Conservation (phyloP, 1,140 invertebrate species). For the Hypothenemus hampei region DNA sequence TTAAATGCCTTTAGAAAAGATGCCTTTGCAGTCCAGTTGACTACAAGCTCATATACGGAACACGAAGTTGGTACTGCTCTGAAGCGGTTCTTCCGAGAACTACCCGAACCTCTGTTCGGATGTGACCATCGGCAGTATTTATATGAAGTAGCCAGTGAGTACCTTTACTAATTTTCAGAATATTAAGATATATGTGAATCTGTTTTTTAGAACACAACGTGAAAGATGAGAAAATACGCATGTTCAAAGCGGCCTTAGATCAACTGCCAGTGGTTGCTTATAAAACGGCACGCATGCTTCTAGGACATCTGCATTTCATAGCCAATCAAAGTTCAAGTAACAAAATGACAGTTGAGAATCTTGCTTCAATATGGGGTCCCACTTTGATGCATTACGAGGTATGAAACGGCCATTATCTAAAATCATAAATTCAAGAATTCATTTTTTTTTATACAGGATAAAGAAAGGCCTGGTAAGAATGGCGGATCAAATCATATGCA, state of each 20-base stretch:
- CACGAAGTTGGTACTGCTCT: conserved; percentile 82
- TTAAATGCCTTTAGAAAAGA: conserved; percentile 69
- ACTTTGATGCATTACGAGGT: conserved; percentile 71
- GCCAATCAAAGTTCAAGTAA: conserved; percentile 67
- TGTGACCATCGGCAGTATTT: conserved; percentile 39
- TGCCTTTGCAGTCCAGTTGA: conserved; percentile 77
- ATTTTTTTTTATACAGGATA: conserved; percentile 26
- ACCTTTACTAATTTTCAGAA: not conserved
- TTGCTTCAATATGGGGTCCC: conserved; percentile 81
- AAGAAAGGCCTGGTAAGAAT: conserved; percentile 15
- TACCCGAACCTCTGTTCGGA: conserved; percentile 66
- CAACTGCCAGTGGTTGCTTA: conserved; percentile 63
- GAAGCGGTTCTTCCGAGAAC: conserved; percentile 76
- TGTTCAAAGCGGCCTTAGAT: conserved; percentile 59
- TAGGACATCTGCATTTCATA: conserved; percentile 77
- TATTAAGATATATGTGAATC: too few species aligned
- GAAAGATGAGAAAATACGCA: conserved; percentile 49
- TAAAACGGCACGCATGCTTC: conserved; percentile 67
- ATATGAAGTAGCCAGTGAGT: conserved; percentile 43
- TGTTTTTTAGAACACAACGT: conserved; percentile 51
- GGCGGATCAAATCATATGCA: conserved; percentile 26
- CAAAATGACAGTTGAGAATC: conserved; percentile 72
- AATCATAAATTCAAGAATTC: too few species aligned
- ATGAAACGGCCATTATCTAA: too few species aligned
- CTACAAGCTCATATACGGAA: conserved; percentile 65